phyloP scores from a whole-genome alignment of 2,888 invertebrate species.

The Tenthredo mesomela region DNA sequence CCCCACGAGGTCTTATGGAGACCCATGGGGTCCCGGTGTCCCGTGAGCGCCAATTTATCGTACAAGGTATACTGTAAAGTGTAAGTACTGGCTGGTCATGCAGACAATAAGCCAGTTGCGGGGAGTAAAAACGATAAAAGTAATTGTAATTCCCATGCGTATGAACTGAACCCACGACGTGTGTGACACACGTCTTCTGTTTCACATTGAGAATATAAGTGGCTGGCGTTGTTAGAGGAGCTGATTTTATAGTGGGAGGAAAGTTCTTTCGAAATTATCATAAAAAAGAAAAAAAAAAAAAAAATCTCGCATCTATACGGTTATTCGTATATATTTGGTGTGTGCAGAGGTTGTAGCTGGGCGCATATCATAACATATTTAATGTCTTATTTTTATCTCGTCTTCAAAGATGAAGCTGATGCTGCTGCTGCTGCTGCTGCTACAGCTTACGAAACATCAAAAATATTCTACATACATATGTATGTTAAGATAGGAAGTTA shows the following conservation, averaged over 20 bases:
- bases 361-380: neutral
- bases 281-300: neutral
- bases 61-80: slow-evolving; percentile 34
- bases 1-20: slow-evolving; percentile 34
- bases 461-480: neutral
- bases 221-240: neutral
- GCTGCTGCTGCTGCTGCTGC: neutral
- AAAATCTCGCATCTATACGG: neutral
- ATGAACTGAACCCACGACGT: slow-evolving; percentile 10
- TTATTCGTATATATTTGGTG: neutral
- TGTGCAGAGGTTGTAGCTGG: neutral
- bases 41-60: slow-evolving; percentile 45
- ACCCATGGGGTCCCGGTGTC: slow-evolving; percentile 43
- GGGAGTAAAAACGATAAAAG: slow-evolving; percentile 26
- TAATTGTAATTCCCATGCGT: slow-evolving; percentile 48
- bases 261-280: slow-evolving; percentile 43
- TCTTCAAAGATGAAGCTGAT: neutral
- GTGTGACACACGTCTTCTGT: slow-evolving; percentile 43
- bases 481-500: slow-evolving; percentile 16
- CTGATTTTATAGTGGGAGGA: neutral
- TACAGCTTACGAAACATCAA: slow-evolving; percentile 8
- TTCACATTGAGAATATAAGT: neutral
- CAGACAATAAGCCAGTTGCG: slow-evolving; percentile 33
- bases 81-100: slow-evolving; percentile 17
- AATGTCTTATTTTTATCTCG: slow-evolving; percentile 35